Evolutionary conservation across 2,113 vertebrate genomes (phyloP).

Genomic region (Okapia johnstoni): DNA sequence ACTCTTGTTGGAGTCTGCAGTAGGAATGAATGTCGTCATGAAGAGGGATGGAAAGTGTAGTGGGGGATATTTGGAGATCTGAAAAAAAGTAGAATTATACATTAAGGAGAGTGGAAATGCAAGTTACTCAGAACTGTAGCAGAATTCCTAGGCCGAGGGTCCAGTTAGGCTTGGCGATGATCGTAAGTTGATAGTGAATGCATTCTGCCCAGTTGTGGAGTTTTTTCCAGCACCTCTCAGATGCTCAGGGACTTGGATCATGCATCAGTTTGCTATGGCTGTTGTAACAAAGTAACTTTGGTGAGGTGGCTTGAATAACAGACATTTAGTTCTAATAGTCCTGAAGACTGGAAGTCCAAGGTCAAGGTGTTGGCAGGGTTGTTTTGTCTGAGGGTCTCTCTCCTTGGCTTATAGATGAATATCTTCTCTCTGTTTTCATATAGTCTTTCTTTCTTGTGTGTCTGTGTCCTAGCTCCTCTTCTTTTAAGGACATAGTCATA

Average conservation of each 20-base stretch:
- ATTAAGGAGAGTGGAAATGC: background rate
- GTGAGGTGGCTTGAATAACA: background rate
- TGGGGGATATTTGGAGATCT: background rate
- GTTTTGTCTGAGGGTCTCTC: background rate
- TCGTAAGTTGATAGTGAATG: background rate
- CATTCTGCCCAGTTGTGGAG: background rate
- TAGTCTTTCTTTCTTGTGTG: background rate
- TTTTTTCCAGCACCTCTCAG: background rate
- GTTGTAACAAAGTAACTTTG: background rate
- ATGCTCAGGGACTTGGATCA: fast-evolving
- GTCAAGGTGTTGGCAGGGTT: background rate
- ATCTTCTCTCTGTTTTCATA: background rate
- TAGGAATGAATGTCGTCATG: background rate
- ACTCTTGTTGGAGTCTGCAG: background rate
- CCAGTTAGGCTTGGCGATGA: background rate
- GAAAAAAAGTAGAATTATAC: background rate
- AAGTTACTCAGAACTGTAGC: background rate
- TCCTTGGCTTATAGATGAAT: background rate
- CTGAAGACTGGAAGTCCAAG: background rate
- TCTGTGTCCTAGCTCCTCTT: background rate
- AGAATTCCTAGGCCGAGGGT: background rate
- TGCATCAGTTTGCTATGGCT: background rate
- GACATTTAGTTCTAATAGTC: background rate
- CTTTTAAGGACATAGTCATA: background rate
- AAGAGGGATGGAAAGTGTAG: too few relatives aligned